Conservation (phyloP, 2,888 invertebrate genomes). For the Eristalinus aeneus region DNA sequence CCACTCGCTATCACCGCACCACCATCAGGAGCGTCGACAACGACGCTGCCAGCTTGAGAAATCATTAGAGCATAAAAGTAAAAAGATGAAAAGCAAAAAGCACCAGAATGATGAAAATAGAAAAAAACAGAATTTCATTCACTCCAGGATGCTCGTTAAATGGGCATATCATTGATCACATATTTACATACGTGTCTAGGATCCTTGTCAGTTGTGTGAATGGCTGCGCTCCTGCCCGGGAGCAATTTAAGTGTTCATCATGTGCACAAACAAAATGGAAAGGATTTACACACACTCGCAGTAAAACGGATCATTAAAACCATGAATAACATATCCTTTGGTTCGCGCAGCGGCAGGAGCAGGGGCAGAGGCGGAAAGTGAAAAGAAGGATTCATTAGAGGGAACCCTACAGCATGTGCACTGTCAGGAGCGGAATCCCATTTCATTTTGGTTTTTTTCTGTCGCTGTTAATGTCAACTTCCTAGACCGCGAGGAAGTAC, state of each 20-base stretch:
- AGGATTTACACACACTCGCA: constrained; percentile 61
- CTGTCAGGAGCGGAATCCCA: constrained; percentile 49
- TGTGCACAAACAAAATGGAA: constrained; percentile 60
- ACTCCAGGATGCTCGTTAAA: constrained; percentile 67
- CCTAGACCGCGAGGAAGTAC: constrained; percentile 67
- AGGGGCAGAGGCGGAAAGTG: constrained; percentile 8
- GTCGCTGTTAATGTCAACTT: constrained; percentile 64
- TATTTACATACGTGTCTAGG: constrained; percentile 70
- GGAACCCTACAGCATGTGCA: constrained; percentile 48
- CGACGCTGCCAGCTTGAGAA: constrained; percentile 60
- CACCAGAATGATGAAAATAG: constrained; percentile 57
- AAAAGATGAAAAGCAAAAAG: constrained; percentile 51
- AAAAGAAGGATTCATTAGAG: constrained; percentile 66
- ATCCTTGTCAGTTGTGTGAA: constrained; percentile 57
- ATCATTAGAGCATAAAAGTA: constrained; percentile 66
- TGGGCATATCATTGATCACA: constrained; percentile 71
- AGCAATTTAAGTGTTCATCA: constrained; percentile 61
- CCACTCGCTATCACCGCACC: constrained; percentile 8
- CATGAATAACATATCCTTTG: constrained; percentile 63
- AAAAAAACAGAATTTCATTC: constrained; percentile 6
- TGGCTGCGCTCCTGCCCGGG: constrained; percentile 33
- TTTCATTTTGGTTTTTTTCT: constrained; percentile 40
- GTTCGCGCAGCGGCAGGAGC: background rate
- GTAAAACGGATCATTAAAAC: constrained; percentile 70
- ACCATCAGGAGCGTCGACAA: background rate